Conservation (phyloP, 2,113 vertebrate genomes). For the Neolamprologus sp. region DNA sequence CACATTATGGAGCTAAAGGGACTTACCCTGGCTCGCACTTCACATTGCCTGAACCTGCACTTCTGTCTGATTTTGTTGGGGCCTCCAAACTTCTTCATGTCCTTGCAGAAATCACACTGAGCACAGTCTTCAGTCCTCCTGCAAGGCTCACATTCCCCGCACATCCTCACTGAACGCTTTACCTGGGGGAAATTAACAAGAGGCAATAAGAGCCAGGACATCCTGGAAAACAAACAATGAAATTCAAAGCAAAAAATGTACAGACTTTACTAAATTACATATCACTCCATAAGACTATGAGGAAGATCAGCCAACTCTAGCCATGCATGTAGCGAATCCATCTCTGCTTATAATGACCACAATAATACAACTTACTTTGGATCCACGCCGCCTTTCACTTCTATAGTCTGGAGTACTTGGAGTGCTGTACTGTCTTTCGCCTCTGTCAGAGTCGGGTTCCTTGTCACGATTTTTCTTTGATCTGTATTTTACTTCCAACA, state of each 20-base stretch:
- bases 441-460: conserved; percentile 65
- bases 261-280: neutral
- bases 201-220: neutral
- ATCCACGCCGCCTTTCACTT: conserved; percentile 70
- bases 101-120: conserved; percentile 92
- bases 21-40: conserved; percentile 86
- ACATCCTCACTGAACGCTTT: conserved; percentile 91
- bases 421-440: conserved; percentile 64
- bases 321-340: neutral
- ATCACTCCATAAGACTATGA: neutral
- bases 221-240: neutral
- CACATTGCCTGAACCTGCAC: conserved; percentile 89
- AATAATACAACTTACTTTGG: conserved; percentile 54
- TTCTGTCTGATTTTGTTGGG: conserved; percentile 97
- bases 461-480: conserved; percentile 79
- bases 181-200: conserved; percentile 59
- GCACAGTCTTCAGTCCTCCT: conserved; percentile 88
- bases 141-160: conserved; percentile 91
- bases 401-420: conserved; percentile 67
- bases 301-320: neutral
- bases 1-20: neutral
- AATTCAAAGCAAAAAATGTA: neutral
- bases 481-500: conserved; percentile 83
- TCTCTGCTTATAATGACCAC: neutral
- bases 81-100: conserved; percentile 98